Evolutionary conservation across 1,140 invertebrate genomes (phyloP).

Genomic region (Olivierus martensii): DNA sequence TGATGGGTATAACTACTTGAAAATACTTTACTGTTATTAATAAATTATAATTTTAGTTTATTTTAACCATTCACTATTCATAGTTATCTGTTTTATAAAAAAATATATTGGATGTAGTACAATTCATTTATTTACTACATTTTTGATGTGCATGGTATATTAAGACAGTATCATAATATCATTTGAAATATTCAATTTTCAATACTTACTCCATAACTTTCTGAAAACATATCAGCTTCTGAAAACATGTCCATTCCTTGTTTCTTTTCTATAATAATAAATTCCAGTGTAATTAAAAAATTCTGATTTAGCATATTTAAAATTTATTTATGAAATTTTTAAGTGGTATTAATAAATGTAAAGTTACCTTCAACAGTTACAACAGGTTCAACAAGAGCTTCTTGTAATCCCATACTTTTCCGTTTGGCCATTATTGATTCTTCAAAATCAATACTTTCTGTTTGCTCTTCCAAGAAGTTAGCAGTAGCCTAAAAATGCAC

Average conservation of each 20-base stretch:
- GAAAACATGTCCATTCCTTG: conserved; percentile 68
- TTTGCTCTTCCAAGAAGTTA: conserved; percentile 14
- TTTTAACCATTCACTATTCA: too few relatives aligned
- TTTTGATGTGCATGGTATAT: too few relatives aligned
- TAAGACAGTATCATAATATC: too few relatives aligned
- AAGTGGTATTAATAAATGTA: too few relatives aligned
- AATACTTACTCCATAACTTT: conserved; percentile 62
- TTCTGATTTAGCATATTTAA: background rate
- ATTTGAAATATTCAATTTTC: too few relatives aligned
- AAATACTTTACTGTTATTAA: too few relatives aligned
- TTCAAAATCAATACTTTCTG: conserved; percentile 26
- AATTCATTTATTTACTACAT: too few relatives aligned
- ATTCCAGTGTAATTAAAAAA: background rate
- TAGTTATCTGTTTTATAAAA: too few relatives aligned
- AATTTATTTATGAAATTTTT: background rate
- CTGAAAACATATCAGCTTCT: conserved; percentile 74
- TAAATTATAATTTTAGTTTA: too few relatives aligned
- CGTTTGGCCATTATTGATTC: conserved; percentile 26
- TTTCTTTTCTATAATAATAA: conserved; percentile 20
- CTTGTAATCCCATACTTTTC: conserved; percentile 15
- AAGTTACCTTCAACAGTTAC: too few relatives aligned
- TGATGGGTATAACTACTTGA: too few relatives aligned
- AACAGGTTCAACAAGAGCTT: conserved; percentile 11
- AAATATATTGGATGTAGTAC: too few relatives aligned
- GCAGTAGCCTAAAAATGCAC: conserved; percentile 3